phyloP scores from a whole-genome alignment of 2,888 invertebrate species.

The Graphium colonna region DNA sequence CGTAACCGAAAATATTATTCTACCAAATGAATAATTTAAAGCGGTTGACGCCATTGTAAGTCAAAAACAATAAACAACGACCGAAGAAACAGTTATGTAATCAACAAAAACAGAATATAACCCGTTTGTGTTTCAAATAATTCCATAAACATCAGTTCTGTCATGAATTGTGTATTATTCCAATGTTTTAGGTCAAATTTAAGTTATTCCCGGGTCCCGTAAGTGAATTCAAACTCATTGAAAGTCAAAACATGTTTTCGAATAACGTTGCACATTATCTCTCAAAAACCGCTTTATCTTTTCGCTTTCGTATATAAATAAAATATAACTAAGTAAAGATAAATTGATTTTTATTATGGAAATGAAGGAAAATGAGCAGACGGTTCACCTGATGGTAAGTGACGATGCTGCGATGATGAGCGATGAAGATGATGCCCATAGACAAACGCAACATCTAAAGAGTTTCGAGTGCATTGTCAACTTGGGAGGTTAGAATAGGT shows the following conservation, averaged over 20 bases:
- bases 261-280: not conserved
- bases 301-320: not conserved
- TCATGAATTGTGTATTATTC: not conserved
- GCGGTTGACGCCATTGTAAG: too few relatives aligned
- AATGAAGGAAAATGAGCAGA: too few relatives aligned
- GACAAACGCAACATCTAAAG: too few relatives aligned
- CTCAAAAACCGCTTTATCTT: not conserved
- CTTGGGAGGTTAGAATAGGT: too few relatives aligned
- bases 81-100: constrained; percentile 3
- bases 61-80: too few relatives aligned
- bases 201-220: constrained; percentile 5
- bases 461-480: too few relatives aligned
- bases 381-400: too few relatives aligned
- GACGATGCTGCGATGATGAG: too few relatives aligned
- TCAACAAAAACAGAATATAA: not conserved
- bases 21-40: too few relatives aligned
- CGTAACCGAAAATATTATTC: too few relatives aligned
- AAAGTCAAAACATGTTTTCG: not conserved
- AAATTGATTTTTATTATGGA: too few relatives aligned
- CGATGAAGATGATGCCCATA: too few relatives aligned
- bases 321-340: not conserved
- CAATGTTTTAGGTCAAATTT: constrained; percentile 6
- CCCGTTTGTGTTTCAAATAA: constrained; percentile 2
- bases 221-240: not conserved
- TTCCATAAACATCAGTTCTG: constrained; percentile 1